Evolutionary conservation across 2,888 invertebrate species (phyloP).

Genomic region (Idaea dimidiata): DNA sequence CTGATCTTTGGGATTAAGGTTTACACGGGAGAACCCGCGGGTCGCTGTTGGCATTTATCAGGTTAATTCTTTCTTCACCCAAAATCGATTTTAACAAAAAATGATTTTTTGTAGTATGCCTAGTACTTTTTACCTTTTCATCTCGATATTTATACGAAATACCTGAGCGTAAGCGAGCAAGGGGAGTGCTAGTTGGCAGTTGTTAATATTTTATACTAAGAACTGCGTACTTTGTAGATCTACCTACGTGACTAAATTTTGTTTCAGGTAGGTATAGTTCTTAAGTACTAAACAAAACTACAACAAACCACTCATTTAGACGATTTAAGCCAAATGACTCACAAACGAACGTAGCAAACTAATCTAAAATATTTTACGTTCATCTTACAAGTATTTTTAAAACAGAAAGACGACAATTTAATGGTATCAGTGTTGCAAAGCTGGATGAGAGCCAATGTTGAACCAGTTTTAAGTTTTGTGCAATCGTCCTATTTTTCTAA

Average conservation of each 20-base stretch:
- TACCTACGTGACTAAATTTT: background rate
- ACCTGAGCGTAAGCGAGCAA: no score
- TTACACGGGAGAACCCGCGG: no score
- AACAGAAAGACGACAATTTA: slow-evolving; percentile 60
- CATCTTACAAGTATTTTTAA: slow-evolving; percentile 39
- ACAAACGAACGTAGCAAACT: slow-evolving; percentile 22
- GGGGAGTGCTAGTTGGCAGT: no score
- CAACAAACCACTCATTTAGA: slow-evolving; percentile 10
- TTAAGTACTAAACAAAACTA: slow-evolving; percentile 2
- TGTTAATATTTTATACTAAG: no score
- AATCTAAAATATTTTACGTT: slow-evolving; percentile 29
- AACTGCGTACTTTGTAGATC: background rate
- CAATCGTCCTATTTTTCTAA: slow-evolving; percentile 79
- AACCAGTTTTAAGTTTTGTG: slow-evolving; percentile 72
- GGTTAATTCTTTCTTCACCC: no score
- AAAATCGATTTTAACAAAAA: no score
- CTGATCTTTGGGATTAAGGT: no score
- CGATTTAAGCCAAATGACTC: slow-evolving; percentile 18
- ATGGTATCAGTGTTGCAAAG: slow-evolving; percentile 62
- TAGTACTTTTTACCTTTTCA: no score
- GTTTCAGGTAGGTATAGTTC: slow-evolving; percentile 1
- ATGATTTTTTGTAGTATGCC: no score
- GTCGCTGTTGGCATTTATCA: no score
- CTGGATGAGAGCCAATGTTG: slow-evolving; percentile 71
- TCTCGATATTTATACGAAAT: no score